Base-by-base conservation (phyloP, 2,797 vertebrate species). In the Tragopan temminckii region DNA sequence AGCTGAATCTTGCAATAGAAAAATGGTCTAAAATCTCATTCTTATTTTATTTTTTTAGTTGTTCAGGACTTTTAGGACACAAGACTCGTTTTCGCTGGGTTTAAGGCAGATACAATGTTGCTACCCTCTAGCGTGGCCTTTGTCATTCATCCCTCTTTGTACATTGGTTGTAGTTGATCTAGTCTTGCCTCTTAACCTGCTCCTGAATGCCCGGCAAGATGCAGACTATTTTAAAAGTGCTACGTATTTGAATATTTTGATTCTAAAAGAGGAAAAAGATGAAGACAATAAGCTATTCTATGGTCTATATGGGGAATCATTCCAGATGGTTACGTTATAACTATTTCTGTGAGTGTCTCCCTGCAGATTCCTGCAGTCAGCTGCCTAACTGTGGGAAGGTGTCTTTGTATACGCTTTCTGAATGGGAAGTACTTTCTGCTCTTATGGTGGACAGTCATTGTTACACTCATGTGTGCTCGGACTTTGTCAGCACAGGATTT, bases 401-500 rank as follows among this genome's bases (percentile, higher is more conserved):
- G 33, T 69, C 36, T 86, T 31, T 48, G 18, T 38, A 40, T 66
- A n/a, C 50, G 33, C 40, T 27, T 91, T 74, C 31, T 62, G 58
- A 77, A 66, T 66, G 48, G 45, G 61, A 58, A 63, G 63, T n/a
- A 17, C 67, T 89, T 89, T 52, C 61, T 77, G 10, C 38, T 93
- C 2, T 40, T 38, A 13, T 4, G 2, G 10, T 35, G 46, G 50
- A 45, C 45, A 13, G 19, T n/a, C 12, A 2, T 50, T 70, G 38
- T 71, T 46, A 38, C 33, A 55, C 55, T 62, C 0, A 0, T 85
- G 40, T 25, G 78, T 63, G 40, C 45, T 67, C 29, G n/a, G 43
- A 71, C 86, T 93, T 94, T n/a, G 15, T 46, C 53, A 93, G 53
- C 19, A 36, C 29, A 86, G 63, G 72, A 59, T 79, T 93, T 89